These are phyloP conservation scores for Prionace glauca DNA, from an alignment of 2,797 vertebrate species.

Conservation along the genomic window DNA sequence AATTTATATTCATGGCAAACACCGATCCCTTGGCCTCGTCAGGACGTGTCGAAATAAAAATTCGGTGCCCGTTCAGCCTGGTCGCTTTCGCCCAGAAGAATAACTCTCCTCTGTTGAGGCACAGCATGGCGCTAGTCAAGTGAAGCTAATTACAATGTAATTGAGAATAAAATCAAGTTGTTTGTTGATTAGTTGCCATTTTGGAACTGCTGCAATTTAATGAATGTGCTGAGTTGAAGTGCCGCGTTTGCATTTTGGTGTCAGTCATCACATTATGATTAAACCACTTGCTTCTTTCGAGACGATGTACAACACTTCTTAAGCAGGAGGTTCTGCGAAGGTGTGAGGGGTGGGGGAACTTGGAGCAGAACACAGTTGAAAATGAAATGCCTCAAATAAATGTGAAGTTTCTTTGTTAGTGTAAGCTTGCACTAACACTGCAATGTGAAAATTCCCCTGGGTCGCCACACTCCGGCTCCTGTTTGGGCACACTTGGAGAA, in stretches of 20 bases:
- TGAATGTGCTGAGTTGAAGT: not conserved
- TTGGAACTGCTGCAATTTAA: constrained; percentile 9
- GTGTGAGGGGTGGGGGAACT: no score
- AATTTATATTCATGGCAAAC: not conserved
- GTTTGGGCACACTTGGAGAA: no score
- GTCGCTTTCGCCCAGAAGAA: not conserved
- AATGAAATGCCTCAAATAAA: not conserved
- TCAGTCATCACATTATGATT: not conserved
- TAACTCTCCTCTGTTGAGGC: not conserved
- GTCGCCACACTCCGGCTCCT: no score
- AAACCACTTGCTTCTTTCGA: not conserved
- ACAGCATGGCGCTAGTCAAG: not conserved
- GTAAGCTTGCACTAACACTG: no score
- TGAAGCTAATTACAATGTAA: not conserved
- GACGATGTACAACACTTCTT: not conserved
- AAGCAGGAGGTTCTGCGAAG: not conserved
- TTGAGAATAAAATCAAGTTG: constrained; percentile 35
- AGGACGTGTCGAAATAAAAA: not conserved
- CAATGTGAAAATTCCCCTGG: no score
- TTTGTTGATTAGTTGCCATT: constrained; percentile 25
- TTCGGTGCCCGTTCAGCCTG: not conserved
- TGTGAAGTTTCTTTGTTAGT: no score
- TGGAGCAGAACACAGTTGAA: not conserved
- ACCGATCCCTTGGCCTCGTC: not conserved
- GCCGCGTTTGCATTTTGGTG: not conserved